Percentiles rank a stretch among this genome's conserved stretches.
Evolutionary conservation across 2,888 invertebrate species (phyloP).

Genomic region (Drosophila paramelanica): DNA sequence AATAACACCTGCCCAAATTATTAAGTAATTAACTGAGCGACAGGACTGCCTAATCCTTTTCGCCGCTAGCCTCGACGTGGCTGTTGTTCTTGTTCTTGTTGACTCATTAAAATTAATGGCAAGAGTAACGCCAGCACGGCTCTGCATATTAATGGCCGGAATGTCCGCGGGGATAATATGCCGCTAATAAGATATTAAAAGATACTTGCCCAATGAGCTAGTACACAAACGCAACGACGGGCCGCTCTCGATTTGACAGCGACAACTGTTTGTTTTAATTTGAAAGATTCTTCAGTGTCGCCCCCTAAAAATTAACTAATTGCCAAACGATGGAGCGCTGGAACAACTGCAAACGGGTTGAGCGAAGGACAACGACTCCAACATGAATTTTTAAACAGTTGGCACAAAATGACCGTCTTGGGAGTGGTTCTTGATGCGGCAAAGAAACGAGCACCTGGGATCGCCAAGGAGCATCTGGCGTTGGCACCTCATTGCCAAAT

Average conservation of each 20-base stretch:
- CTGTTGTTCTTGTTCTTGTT: constrained; percentile 27
- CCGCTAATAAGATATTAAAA: constrained; percentile 81
- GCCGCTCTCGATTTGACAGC: constrained; percentile 48
- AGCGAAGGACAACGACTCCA: constrained; percentile 10
- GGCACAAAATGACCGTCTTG: constrained; percentile 54
- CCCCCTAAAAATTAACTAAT: constrained; percentile 72
- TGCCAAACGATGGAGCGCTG: constrained; percentile 69
- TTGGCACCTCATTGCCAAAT: constrained; percentile 40
- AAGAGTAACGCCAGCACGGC: constrained; percentile 47
- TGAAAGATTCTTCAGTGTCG: constrained; percentile 58
- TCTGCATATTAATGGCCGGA: constrained; percentile 75
- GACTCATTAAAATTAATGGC: constrained; percentile 79
- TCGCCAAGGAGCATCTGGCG: not conserved
- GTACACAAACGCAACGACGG: not conserved
- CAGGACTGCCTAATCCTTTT: constrained; percentile 62
- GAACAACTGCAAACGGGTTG: constrained; percentile 41
- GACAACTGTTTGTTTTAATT: constrained; percentile 68
- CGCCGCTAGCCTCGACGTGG: constrained; percentile 8
- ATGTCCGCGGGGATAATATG: constrained; percentile 76
- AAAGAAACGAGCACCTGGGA: constrained; percentile 41
- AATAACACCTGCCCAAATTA: constrained; percentile 79
- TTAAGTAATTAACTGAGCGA: constrained; percentile 76
- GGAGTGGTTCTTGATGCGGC: constrained; percentile 39
- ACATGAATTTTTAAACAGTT: constrained; percentile 65
- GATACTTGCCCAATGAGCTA: constrained; percentile 64